A percentile compares a stretch with the other conserved stretches of the same genome.
Evolutionary conservation across 35 echinoderm and acorn worm species (phyloP).

Genomic region (Holothuria glaberrima): DNA sequence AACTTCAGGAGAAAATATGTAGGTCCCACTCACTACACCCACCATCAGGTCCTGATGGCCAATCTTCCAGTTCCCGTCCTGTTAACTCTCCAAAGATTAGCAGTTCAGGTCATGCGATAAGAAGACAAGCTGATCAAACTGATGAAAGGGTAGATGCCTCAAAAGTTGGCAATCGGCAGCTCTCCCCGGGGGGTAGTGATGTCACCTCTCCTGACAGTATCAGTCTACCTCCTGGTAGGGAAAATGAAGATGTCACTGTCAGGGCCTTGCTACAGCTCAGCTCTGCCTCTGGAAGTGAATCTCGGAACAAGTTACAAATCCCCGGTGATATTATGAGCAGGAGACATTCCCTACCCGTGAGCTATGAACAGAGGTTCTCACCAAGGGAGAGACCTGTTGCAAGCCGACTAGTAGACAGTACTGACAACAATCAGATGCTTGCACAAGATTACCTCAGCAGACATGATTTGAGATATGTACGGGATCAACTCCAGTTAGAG

Average conservation of each 20-base stretch:
- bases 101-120: slow-evolving; percentile 26
- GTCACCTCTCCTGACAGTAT: slow-evolving; percentile 73
- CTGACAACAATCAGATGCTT: slow-evolving; percentile 25
- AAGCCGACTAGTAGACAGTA: slow-evolving; percentile 29
- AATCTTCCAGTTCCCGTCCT: slow-evolving; percentile 32
- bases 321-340: slow-evolving; percentile 23
- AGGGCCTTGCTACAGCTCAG: slow-evolving; percentile 75
- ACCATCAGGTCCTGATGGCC: slow-evolving; percentile 30
- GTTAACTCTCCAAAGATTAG: slow-evolving; percentile 58
- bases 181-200: slow-evolving; percentile 40
- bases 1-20: slow-evolving; percentile 5
- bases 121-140: slow-evolving; percentile 38
- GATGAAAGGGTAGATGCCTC: not conserved
- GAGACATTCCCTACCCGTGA: slow-evolving; percentile 42
- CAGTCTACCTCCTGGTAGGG: slow-evolving; percentile 78
- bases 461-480: slow-evolving; percentile 37
- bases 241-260: slow-evolving; percentile 84
- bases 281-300: slow-evolving; percentile 44
- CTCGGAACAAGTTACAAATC: slow-evolving; percentile 36
- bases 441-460: slow-evolving; percentile 27
- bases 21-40: slow-evolving; percentile 36
- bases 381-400: slow-evolving; percentile 25
- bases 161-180: slow-evolving; percentile 34
- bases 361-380: slow-evolving; percentile 31
- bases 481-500: slow-evolving; percentile 21